These are phyloP conservation scores for Percopsis omiscomaycus DNA, from an alignment of 2,797 vertebrate species.

Conservation along the genomic window DNA sequence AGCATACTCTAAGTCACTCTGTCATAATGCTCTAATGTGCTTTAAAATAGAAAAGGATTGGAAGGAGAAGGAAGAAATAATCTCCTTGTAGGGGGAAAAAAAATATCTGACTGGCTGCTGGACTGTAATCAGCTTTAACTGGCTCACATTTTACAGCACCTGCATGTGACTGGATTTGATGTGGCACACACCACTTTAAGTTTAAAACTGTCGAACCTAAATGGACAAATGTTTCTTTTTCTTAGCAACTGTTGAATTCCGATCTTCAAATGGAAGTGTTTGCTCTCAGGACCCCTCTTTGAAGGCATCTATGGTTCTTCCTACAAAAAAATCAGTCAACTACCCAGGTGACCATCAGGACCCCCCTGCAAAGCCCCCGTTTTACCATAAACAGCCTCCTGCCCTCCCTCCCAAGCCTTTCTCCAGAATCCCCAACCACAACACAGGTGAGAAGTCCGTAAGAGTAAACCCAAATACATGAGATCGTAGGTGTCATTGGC, in stretches of 20 bases:
- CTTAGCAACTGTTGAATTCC: constrained; percentile 90
- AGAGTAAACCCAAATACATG: no score
- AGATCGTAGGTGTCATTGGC: no score
- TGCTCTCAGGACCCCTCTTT: constrained; percentile 89
- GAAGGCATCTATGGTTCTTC: constrained; percentile 88
- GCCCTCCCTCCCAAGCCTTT: constrained; percentile 98
- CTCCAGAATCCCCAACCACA: constrained; percentile 92
- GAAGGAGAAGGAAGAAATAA: neutral
- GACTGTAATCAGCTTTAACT: constrained; percentile 41
- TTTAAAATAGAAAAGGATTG: constrained; percentile 24
- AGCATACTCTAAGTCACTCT: neutral
- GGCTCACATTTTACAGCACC: constrained; percentile 13
- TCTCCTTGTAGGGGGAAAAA: neutral
- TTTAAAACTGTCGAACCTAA: neutral
- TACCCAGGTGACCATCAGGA: constrained; percentile 91
- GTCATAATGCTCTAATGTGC: constrained; percentile 1
- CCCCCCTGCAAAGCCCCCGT: constrained; percentile 86
- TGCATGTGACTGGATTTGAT: constrained; percentile 16
- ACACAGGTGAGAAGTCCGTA: constrained; percentile 80
- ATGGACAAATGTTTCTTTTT: constrained; percentile 51
- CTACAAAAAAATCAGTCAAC: constrained; percentile 88
- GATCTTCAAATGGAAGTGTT: constrained; percentile 83
- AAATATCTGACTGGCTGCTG: constrained; percentile 35
- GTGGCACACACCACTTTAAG: constrained; percentile 6
- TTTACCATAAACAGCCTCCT: constrained; percentile 96